Conservation (phyloP, 2,797 vertebrate genomes). For the Pipistrellus pipistrellus region DNA sequence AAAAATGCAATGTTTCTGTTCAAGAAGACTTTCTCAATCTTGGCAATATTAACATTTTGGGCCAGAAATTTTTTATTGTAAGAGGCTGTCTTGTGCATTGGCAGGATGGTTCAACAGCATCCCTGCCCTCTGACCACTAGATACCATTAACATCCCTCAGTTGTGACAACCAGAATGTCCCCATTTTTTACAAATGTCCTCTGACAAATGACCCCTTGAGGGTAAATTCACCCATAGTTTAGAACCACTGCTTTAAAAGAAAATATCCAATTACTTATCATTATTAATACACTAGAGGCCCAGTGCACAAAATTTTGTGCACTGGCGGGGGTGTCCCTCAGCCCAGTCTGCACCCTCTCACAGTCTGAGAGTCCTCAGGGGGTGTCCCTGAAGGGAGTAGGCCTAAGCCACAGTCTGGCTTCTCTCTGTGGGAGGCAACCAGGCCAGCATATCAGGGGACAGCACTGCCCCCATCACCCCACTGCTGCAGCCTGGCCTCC, state of each 20-base stretch:
- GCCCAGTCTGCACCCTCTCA: no score
- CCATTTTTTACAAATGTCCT: background rate
- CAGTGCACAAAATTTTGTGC: no score
- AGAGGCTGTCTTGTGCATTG: background rate
- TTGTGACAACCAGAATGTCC: background rate
- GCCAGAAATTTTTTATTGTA: background rate
- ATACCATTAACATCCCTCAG: background rate
- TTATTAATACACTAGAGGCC: background rate
- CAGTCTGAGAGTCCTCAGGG: no score
- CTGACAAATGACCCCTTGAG: background rate
- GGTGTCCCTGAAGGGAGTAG: no score
- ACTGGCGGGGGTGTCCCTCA: no score
- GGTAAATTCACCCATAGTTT: background rate
- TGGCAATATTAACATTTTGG: background rate
- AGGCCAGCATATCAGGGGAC: no score
- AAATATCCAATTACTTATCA: background rate
- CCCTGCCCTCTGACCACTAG: background rate
- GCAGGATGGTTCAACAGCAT: background rate
- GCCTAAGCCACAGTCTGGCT: no score
- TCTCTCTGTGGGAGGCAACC: no score
- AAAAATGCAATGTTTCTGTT: slow-evolving; percentile 37
- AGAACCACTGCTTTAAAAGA: background rate
- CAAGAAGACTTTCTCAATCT: background rate
- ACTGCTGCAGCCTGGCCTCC: no score
- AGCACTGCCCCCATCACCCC: no score